Evolutionary conservation across 2,888 invertebrate species (phyloP).

Genomic region (Brassicogethes aeneus): DNA sequence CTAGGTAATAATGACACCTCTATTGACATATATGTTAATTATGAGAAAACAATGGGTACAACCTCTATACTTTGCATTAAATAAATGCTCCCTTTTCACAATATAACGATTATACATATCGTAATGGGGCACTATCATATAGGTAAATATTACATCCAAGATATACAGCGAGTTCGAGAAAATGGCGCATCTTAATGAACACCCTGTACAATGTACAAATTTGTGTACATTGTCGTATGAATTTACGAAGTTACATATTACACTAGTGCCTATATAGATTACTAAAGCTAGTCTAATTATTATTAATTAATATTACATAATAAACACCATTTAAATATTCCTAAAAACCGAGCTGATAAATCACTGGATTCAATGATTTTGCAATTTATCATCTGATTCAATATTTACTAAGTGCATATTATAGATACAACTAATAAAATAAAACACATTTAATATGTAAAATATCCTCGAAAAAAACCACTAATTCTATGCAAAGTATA

Average conservation of each 20-base stretch:
- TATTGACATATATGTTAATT: slow-evolving; percentile 44
- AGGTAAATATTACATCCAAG: slow-evolving; percentile 3
- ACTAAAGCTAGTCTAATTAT: slow-evolving; percentile 27
- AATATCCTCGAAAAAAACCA: slow-evolving; percentile 67
- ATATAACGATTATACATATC: slow-evolving; percentile 39
- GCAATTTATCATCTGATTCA: slow-evolving; percentile 3
- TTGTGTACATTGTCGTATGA: neutral
- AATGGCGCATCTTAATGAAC: neutral
- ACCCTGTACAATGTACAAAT: slow-evolving; percentile 1
- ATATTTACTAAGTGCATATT: slow-evolving; percentile 19
- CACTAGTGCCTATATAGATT: slow-evolving; percentile 30
- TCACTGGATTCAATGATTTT: slow-evolving; percentile 2
- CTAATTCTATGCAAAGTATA: slow-evolving; percentile 91
- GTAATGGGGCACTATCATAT: slow-evolving; percentile 24
- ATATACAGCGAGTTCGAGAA: slow-evolving; percentile 1
- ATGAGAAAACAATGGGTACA: slow-evolving; percentile 45
- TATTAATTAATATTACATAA: slow-evolving; percentile 19
- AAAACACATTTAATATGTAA: slow-evolving; percentile 19
- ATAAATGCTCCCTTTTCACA: slow-evolving; percentile 75
- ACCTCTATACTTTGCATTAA: slow-evolving; percentile 90
- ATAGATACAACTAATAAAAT: slow-evolving; percentile 13
- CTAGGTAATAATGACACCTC: slow-evolving; percentile 8
- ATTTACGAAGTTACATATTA: slow-evolving; percentile 14
- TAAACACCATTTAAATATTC: slow-evolving; percentile 24
- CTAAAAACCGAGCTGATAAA: slow-evolving; percentile 14